Base-by-base conservation (phyloP, 2,888 invertebrate genomes). In the Marronus borbonicus region DNA sequence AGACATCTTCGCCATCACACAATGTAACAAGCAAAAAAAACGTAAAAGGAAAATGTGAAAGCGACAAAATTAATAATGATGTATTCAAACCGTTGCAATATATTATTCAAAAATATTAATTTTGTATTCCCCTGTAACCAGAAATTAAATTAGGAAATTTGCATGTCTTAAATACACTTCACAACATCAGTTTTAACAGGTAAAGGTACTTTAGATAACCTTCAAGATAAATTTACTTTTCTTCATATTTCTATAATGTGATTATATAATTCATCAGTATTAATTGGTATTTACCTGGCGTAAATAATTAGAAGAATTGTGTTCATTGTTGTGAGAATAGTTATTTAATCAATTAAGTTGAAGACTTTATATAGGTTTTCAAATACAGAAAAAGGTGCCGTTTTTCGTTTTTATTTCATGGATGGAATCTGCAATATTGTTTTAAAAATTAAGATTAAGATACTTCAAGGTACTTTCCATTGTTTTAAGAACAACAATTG, bases 271-370 rank as follows among this genome's bases (percentile, higher is more conserved):
- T 12, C 31, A 0, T 62, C 31, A 14, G 7, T 24, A 62, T 62
- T 62, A 62, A 62, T 62, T 62, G 55, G 17, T 8, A 17, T 31
- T 62, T 62, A 2, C 24, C 31, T 62, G 28, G 62, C 62, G 62
- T 24, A 31, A 62, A 62, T 62, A 62, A 62, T 62, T 62, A 28
- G 12, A 3, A 31, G 8, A 28, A 69, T 69, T 50, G 20, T 28
- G 50, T 69, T 36, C 49, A 69, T 20, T 49, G 24, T 17, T 50
- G 17, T 24, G 55, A 1, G 24, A 2, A 50, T 31, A 8, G 31
- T 69, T 50, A 55, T 28, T n/a, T 69, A 69, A 69, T 55, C 69
- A 36, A 69, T 69, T 69, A 10, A 7, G 7, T 49, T 69, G 20
- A 36, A 62, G 14, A 28, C 31, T 28, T 10, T 62, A 12, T 31